Evolutionary conservation across 2,797 vertebrate species (phyloP).

Genomic region (Danio kyathit): DNA sequence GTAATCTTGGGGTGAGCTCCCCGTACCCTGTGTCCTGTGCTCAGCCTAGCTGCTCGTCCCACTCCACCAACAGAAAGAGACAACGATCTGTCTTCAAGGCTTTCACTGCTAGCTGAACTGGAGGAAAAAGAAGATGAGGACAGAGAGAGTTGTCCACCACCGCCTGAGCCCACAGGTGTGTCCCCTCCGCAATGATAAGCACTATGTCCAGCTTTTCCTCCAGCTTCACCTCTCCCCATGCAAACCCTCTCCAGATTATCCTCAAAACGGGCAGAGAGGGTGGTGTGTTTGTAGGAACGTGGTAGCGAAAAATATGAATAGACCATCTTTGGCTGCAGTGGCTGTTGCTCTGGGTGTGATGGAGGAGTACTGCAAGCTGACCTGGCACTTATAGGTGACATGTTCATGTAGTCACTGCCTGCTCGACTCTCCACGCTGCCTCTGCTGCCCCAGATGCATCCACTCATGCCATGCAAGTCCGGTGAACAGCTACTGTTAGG

Average conservation of each 20-base stretch:
- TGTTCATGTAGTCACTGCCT: constrained; percentile 84
- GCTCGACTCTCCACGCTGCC: constrained; percentile 75
- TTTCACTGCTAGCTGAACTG: constrained; percentile 86
- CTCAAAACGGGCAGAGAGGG: constrained; percentile 81
- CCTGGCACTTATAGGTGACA: constrained; percentile 82
- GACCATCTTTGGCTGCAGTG: constrained; percentile 81
- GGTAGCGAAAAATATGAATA: constrained; percentile 83
- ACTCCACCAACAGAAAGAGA: constrained; percentile 70
- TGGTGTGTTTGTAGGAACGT: constrained; percentile 79
- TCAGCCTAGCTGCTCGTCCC: constrained; percentile 71
- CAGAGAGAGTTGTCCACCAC: constrained; percentile 80
- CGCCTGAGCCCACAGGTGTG: constrained; percentile 70
- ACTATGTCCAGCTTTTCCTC: constrained; percentile 64
- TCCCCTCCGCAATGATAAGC: constrained; percentile 77
- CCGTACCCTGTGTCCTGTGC: constrained; percentile 68
- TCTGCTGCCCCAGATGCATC: constrained; percentile 76
- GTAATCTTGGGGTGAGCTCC: constrained; percentile 74
- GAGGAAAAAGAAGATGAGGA: constrained; percentile 85
- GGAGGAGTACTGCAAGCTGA: constrained; percentile 81
- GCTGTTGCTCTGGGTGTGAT: constrained; percentile 76
- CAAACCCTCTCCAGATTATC: constrained; percentile 75
- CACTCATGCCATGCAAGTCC: constrained; percentile 73
- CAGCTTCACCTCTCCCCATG: constrained; percentile 61
- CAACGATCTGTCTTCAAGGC: constrained; percentile 82
- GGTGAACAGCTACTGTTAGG: constrained; percentile 81